Base-by-base conservation (phyloP, 1,140 invertebrate species). In the Phenacoccus solenopsis region DNA sequence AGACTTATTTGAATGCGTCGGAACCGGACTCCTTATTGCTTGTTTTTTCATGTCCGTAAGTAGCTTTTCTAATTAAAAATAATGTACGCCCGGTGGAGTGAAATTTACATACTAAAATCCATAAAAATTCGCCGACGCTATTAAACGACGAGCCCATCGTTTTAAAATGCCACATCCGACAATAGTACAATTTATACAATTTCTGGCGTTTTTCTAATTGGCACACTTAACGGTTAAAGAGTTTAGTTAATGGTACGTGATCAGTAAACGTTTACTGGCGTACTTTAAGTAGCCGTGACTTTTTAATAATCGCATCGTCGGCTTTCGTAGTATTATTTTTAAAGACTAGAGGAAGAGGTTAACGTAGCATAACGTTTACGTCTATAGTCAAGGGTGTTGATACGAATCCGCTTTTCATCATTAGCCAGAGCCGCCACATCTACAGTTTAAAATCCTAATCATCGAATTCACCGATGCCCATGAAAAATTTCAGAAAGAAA, bases 161-260 rank as follows among this genome's bases (percentile, higher is more conserved):
- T 49, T 49, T 49, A 49, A 49, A 49, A 49, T 49, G 38, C 38
- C 12, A 49, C 38, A 49, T 49, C 38, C 38, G 38, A 49, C 38
- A 49, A 49, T 16, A 49, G 38, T 49, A 49, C 22, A 64, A 64
- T 38, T 25, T 24, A 25, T 64, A 64, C 21, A 25, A 64, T 64
- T 25, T 64, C 10, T 64, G 59, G 4, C 22, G 16, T 22, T 64
- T 24, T 64, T 49, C 38, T 64, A 64, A 64, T 64, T 64, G 59
- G 59, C 59, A 64, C 59, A 64, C 20, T 64, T 64, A 64, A 64
- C 59, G 59, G 59, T 64, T 64, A 64, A 64, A 64, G 59, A 27
- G 25, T 64, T 25, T 9, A 64, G 59, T 64, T 64, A 64, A 64
- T 64, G 21, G 59, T 64, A 64, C 59, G 59, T 64, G 59, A 64